Evolutionary conservation across 2,797 vertebrate genomes (phyloP).

Genomic region (Tangara arthus): DNA sequence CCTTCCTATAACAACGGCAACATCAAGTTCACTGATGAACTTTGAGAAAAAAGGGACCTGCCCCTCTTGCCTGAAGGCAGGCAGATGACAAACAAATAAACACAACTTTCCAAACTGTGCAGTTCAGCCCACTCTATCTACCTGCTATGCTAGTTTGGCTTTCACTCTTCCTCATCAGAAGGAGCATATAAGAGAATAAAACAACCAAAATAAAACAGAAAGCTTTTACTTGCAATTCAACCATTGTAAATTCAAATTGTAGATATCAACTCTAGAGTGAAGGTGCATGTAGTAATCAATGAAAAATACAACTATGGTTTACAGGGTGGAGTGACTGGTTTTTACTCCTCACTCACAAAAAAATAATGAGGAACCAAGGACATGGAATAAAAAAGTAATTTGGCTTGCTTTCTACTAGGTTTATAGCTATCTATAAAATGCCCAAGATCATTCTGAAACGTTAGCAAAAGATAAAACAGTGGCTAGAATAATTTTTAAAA

Average conservation of each 20-base stretch:
- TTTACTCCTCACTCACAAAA: background rate
- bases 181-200: background rate
- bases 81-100: background rate
- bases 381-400: background rate
- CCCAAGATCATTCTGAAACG: background rate
- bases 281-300: background rate
- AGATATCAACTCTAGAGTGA: background rate
- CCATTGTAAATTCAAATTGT: background rate
- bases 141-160: background rate
- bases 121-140: background rate
- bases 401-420: background rate
- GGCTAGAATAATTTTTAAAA: slow-evolving; percentile 8
- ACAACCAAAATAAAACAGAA: background rate
- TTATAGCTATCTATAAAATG: slow-evolving; percentile 43
- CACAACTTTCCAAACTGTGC: background rate
- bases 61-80: background rate
- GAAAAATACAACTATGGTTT: background rate
- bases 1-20: background rate
- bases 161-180: background rate
- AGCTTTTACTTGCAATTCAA: background rate
- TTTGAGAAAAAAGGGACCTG: background rate
- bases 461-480: slow-evolving; percentile 34
- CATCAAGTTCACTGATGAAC: background rate
- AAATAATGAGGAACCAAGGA: background rate
- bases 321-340: background rate